Conservation (phyloP, 1,140 invertebrate genomes). For the Drosophila nannoptera region DNA sequence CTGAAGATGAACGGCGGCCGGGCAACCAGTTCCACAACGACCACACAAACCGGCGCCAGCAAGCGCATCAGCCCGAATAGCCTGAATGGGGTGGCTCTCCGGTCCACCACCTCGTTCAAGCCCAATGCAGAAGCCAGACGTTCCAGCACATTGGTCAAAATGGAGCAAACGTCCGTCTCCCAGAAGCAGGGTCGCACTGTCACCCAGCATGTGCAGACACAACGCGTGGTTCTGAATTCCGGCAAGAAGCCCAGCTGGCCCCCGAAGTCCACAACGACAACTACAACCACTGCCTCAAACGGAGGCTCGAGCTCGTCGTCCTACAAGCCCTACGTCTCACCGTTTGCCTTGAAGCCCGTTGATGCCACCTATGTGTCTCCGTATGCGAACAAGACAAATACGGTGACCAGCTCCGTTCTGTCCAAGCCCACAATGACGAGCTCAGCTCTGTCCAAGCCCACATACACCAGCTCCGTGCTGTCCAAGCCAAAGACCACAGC, state of each 20-base stretch:
- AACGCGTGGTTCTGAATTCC: constrained; percentile 51
- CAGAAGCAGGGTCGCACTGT: constrained; percentile 64
- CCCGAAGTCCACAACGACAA: constrained; percentile 21
- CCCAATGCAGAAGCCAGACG: constrained; percentile 43
- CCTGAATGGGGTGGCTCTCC: constrained; percentile 50
- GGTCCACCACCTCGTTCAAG: constrained; percentile 58
- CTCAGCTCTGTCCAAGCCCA: background rate
- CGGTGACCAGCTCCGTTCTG: background rate
- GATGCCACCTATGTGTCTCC: constrained; percentile 42
- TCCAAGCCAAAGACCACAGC: background rate
- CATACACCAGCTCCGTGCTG: background rate
- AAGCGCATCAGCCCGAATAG: constrained; percentile 36
- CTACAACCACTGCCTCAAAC: constrained; percentile 13
- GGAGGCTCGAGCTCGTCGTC: constrained; percentile 2
- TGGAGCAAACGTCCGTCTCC: constrained; percentile 60
- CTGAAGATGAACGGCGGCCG: constrained; percentile 41
- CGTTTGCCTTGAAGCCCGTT: constrained; percentile 40
- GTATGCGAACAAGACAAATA: constrained; percentile 18
- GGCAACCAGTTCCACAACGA: constrained; percentile 18
- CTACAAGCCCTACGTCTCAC: constrained; percentile 36
- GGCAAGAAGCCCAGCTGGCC: constrained; percentile 22
- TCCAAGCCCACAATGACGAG: background rate
- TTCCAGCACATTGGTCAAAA: constrained; percentile 57
- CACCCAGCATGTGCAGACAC: constrained; percentile 60
- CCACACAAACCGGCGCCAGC: constrained; percentile 25